phyloP scores from a whole-genome alignment of 2,113 vertebrate species.

The Chaenogobius annularis region DNA sequence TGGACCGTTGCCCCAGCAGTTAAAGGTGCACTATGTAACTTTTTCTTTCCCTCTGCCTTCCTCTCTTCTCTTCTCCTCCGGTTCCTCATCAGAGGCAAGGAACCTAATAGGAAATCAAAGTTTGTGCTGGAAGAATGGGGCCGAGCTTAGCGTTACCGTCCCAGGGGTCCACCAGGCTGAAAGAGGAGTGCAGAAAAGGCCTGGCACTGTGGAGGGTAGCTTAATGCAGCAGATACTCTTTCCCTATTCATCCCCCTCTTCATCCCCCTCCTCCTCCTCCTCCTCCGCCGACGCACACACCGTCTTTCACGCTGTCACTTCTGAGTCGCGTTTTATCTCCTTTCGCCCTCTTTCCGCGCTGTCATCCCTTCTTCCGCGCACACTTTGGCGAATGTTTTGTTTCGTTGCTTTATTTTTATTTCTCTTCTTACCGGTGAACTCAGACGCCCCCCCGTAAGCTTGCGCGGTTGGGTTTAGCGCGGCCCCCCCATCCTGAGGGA shows the following conservation, averaged over 20 bases:
- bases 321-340: constrained; percentile 26
- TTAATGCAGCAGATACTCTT: constrained; percentile 99
- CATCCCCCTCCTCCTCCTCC: constrained; percentile 62
- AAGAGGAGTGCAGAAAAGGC: constrained; percentile 94
- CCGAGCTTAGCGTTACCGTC: constrained; percentile 94
- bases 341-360: constrained; percentile 17
- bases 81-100: constrained; percentile 96
- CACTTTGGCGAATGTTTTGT: not conserved
- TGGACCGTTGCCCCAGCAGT: no score
- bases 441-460: constrained; percentile 18
- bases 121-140: constrained; percentile 90
- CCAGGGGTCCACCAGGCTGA: constrained; percentile 93
- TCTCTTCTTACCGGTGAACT: constrained; percentile 36
- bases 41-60: constrained; percentile 21
- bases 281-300: constrained; percentile 31
- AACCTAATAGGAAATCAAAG: constrained; percentile 99
- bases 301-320: constrained; percentile 17
- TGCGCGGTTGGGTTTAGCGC: constrained; percentile 21
- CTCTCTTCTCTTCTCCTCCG: constrained; percentile 36
- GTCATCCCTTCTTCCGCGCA: constrained; percentile 24
- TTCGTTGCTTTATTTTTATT: constrained; percentile 4
- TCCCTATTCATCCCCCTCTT: constrained; percentile 68
- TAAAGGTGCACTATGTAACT: not conserved
- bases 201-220: constrained; percentile 86
- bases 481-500: constrained; percentile 40